Evolutionary conservation across 2,888 invertebrate species (phyloP).

Genomic region (Drosophila putrida): DNA sequence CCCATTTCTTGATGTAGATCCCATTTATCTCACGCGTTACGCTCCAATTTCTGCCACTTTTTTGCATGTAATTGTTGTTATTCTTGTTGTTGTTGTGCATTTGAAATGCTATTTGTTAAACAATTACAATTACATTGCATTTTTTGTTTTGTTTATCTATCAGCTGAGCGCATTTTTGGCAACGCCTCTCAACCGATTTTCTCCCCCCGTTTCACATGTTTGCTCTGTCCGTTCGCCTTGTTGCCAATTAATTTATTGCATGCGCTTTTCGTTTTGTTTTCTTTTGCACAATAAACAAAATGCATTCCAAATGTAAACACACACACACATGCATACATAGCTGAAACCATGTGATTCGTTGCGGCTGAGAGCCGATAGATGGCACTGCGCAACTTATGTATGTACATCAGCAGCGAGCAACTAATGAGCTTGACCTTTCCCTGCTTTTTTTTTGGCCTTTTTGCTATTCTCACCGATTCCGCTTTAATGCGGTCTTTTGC

Average conservation of each 20-base stretch:
- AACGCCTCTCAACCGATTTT: neutral
- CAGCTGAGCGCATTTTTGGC: constrained; percentile 43
- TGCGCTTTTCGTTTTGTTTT: constrained; percentile 46
- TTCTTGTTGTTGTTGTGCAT: constrained; percentile 17
- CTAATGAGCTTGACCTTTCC: constrained; percentile 60
- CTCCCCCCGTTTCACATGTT: neutral
- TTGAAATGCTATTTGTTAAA: constrained; percentile 31
- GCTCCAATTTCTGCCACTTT: constrained; percentile 37
- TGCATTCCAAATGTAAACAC: constrained; percentile 10
- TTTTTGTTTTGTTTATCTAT: constrained; percentile 41
- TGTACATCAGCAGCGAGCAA: constrained; percentile 38
- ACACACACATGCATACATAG: constrained; percentile 6
- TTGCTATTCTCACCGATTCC: constrained; percentile 22
- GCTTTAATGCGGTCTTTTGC: constrained; percentile 2
- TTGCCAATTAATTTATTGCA: constrained; percentile 64
- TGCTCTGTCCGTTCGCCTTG: constrained; percentile 6
- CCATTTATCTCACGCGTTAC: constrained; percentile 12
- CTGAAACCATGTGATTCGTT: constrained; percentile 21
- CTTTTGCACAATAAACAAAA: constrained; percentile 29
- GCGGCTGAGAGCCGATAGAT: constrained; percentile 38
- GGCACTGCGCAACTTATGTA: constrained; percentile 45
- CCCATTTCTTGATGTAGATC: constrained; percentile 13
- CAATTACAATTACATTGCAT: constrained; percentile 23
- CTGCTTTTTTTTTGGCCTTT: constrained; percentile 10
- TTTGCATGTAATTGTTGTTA: constrained; percentile 34